Evolutionary conservation across 2,113 vertebrate species (phyloP).

Genomic region (Oryzias woworae): DNA sequence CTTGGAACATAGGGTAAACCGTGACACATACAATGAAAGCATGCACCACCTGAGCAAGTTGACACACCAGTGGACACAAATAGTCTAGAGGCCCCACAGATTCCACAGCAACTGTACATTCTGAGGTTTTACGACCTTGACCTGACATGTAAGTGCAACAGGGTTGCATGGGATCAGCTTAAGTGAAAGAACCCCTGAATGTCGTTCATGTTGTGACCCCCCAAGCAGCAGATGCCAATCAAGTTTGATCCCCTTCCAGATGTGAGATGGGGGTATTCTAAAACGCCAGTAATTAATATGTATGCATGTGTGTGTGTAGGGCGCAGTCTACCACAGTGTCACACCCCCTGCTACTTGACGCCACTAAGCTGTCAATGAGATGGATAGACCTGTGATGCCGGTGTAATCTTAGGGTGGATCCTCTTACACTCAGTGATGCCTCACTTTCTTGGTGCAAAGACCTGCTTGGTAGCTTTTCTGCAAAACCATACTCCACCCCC

Average conservation of each 20-base stretch:
- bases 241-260: conserved; percentile 70
- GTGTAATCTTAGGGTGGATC: conserved; percentile 61
- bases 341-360: conserved; percentile 72
- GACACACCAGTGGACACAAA: conserved; percentile 51
- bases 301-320: conserved; percentile 39
- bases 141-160: conserved; percentile 64
- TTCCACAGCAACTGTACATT: conserved; percentile 69
- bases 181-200: conserved; percentile 65
- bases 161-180: conserved; percentile 59
- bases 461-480: conserved; percentile 7
- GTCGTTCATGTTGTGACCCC: conserved; percentile 53
- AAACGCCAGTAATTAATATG: conserved; percentile 27
- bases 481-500: conserved; percentile 3
- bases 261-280: conserved; percentile 59
- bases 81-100: conserved; percentile 36
- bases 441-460: conserved; percentile 43
- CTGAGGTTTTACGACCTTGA: conserved; percentile 73
- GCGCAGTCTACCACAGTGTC: conserved; percentile 70
- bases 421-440: conserved; percentile 48
- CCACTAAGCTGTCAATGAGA: conserved; percentile 76
- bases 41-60: conserved; percentile 39
- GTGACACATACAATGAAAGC: conserved; percentile 28
- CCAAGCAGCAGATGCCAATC: conserved; percentile 61
- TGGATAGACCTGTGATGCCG: conserved; percentile 62
- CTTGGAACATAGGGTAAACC: conserved; percentile 8